phyloP scores from a whole-genome alignment of 2,888 invertebrate species.

The Agrochola lota region DNA sequence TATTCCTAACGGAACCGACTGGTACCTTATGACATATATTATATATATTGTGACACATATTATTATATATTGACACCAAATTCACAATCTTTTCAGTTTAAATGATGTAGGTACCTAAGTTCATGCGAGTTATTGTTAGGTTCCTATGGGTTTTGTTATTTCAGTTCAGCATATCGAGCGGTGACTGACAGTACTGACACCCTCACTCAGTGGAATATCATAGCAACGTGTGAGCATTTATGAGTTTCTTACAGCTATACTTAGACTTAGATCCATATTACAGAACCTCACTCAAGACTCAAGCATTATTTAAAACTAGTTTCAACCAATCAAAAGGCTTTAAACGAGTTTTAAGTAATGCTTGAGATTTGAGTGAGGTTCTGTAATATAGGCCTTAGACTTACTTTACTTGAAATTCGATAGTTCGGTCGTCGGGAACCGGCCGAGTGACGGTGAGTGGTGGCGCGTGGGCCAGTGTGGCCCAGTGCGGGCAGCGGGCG shows the following conservation, averaged over 20 bases:
- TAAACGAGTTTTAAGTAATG: too few species aligned
- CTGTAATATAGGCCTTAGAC: too few species aligned
- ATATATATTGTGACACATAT: too few species aligned
- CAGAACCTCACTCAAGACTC: too few species aligned
- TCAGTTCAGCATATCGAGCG: too few species aligned
- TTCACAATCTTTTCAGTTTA: slow-evolving; percentile 11
- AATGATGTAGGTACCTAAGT: background rate
- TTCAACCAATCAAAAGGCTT: too few species aligned
- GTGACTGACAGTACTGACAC: too few species aligned
- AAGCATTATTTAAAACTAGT: too few species aligned
- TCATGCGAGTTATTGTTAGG: background rate
- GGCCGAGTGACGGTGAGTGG: background rate
- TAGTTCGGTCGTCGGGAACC: background rate
- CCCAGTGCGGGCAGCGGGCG: background rate
- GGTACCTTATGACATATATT: slow-evolving; percentile 21
- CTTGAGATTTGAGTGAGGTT: too few species aligned
- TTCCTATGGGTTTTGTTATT: background rate
- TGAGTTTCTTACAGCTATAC: background rate
- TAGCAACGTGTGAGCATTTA: background rate
- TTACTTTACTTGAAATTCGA: background rate
- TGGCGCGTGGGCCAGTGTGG: background rate
- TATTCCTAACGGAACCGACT: slow-evolving; percentile 22
- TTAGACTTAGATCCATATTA: background rate
- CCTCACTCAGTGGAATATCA: background rate
- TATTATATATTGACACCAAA: slow-evolving; percentile 2